A percentile compares a stretch with the other conserved stretches of the same genome.
Conservation (phyloP, 2,797 vertebrate species). For the Mormyrops attenuatus region DNA sequence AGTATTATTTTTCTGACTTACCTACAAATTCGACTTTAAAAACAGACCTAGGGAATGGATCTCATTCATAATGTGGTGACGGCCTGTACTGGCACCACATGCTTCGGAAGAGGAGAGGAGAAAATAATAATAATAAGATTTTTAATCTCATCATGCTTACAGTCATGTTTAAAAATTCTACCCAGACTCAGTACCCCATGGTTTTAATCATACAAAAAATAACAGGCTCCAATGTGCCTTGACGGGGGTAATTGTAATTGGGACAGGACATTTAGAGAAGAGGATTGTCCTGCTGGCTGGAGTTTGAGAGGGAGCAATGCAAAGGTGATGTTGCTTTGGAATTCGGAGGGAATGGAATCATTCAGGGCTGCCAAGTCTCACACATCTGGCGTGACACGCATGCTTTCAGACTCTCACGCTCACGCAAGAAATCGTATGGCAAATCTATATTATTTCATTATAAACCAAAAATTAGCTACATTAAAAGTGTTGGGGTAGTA, state of each 20-base stretch:
- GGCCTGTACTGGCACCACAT: neutral
- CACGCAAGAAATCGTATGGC: neutral
- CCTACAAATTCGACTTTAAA: neutral
- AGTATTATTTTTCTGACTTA: neutral
- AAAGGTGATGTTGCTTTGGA: neutral
- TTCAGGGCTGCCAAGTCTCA: neutral
- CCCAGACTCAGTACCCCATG: neutral
- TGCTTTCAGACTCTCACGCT: neutral
- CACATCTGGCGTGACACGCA: neutral
- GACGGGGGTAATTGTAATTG: neutral
- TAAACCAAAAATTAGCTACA: neutral
- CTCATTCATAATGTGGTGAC: neutral
- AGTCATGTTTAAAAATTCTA: conserved; percentile 1
- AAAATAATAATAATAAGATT: neutral
- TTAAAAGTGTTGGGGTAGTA: neutral
- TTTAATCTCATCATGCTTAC: neutral
- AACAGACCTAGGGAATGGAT: neutral
- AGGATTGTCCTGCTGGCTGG: neutral
- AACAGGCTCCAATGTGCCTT: neutral
- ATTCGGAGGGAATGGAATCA: neutral
- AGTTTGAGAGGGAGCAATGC: neutral
- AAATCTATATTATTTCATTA: neutral
- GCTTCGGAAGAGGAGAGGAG: neutral
- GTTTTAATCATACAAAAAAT: neutral
- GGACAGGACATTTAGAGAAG: neutral